Evolutionary conservation across 2,888 invertebrate species (phyloP).

Genomic region (Cryptus armator): DNA sequence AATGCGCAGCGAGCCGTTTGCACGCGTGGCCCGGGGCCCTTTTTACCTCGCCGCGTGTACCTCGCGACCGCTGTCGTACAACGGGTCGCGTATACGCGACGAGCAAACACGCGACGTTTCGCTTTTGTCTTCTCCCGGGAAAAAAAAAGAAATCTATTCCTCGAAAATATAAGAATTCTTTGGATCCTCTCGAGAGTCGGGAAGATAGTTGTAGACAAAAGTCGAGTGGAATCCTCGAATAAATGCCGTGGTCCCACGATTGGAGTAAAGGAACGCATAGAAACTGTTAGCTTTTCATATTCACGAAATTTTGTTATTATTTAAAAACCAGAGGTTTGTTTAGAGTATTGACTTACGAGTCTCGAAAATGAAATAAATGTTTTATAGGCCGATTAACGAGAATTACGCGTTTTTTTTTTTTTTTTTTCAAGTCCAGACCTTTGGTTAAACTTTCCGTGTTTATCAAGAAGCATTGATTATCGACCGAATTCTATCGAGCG

Average conservation of each 20-base stretch:
- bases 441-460: too few species aligned
- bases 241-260: neutral
- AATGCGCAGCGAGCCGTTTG: conserved; percentile 63
- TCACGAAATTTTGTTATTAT: too few species aligned
- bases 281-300: neutral
- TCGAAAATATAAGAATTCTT: conserved; percentile 4
- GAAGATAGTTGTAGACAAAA: conserved; percentile 1
- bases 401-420: too few species aligned
- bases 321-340: too few species aligned
- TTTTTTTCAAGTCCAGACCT: too few species aligned
- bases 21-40: conserved; percentile 63
- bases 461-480: too few species aligned
- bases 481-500: too few species aligned
- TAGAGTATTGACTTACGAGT: too few species aligned
- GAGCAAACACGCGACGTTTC: conserved; percentile 52
- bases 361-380: too few species aligned
- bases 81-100: conserved; percentile 32
- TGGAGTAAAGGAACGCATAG: neutral
- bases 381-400: too few species aligned
- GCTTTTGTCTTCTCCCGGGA: conserved; percentile 43
- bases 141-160: conserved; percentile 9
- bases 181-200: neutral
- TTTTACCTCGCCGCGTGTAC: conserved; percentile 49
- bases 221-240: neutral
- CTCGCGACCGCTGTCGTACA: conserved; percentile 12